These are phyloP conservation scores for Florisuga fusca DNA, from an alignment of 2,797 vertebrate species.

Conservation along the genomic window DNA sequence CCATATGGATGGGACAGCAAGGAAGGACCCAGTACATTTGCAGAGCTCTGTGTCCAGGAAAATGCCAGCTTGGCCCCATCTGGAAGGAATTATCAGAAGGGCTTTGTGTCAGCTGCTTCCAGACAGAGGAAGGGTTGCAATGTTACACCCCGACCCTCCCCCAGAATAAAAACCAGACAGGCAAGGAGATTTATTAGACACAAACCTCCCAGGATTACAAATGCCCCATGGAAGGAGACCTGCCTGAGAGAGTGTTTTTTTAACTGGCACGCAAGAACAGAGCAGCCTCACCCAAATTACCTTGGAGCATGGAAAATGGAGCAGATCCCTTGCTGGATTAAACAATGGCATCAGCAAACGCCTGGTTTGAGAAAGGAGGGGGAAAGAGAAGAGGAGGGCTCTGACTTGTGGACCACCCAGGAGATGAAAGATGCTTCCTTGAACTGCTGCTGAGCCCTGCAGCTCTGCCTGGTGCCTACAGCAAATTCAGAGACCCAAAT, in stretches of 20 bases:
- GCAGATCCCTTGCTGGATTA: conserved; percentile 21
- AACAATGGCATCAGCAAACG: conserved; percentile 45
- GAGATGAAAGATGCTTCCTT: conserved; percentile 27
- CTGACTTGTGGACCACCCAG: conserved; percentile 24
- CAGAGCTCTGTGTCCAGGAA: background rate
- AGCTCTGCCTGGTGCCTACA: background rate
- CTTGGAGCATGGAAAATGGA: conserved; percentile 62
- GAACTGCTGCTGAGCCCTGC: conserved; percentile 6
- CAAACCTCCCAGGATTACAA: background rate
- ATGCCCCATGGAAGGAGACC: conserved; percentile 2
- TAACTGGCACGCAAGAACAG: background rate
- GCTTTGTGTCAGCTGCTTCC: conserved; percentile 42
- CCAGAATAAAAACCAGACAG: conserved; percentile 21
- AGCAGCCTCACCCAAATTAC: conserved; percentile 7
- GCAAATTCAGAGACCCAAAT: background rate
- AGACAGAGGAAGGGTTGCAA: background rate
- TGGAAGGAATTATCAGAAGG: conserved; percentile 40
- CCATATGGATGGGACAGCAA: accelerated
- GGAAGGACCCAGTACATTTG: background rate
- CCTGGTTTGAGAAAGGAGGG: background rate
- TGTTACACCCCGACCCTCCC: background rate
- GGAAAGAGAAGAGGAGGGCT: background rate
- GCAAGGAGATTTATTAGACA: background rate
- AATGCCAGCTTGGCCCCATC: background rate
- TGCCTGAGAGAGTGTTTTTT: background rate